These are phyloP conservation scores for Bovichtus diacanthus DNA, from an alignment of 2,797 vertebrate genomes.

Conservation along the genomic window DNA sequence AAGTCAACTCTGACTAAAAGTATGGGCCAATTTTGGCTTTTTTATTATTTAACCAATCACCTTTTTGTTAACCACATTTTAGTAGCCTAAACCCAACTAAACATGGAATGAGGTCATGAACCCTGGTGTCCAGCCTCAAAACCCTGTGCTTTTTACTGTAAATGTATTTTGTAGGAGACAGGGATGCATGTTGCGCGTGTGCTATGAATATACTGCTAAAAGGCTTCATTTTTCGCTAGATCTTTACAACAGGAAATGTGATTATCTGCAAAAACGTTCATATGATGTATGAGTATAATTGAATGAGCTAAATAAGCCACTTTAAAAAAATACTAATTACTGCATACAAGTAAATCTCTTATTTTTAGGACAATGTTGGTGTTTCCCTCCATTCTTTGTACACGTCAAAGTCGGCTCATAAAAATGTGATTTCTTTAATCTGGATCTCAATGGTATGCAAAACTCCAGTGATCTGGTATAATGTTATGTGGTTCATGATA, in stretches of 20 bases:
- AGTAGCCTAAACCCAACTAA: too few relatives aligned
- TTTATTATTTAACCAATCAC: too few relatives aligned
- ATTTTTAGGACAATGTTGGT: background rate
- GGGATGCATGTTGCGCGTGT: background rate
- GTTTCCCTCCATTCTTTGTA: background rate
- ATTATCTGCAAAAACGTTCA: background rate
- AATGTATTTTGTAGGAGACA: background rate
- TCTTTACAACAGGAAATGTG: background rate
- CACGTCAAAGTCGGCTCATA: too few relatives aligned
- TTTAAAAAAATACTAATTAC: background rate
- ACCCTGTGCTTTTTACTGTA: background rate
- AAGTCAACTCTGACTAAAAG: too few relatives aligned
- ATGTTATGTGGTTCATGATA: too few relatives aligned
- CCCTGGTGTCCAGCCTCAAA: too few relatives aligned
- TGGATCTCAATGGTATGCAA: background rate
- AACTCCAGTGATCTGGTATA: background rate
- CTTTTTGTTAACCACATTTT: too few relatives aligned
- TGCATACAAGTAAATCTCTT: background rate
- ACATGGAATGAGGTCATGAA: too few relatives aligned
- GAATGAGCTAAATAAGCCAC: background rate
- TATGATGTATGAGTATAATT: background rate
- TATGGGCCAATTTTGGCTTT: too few relatives aligned
- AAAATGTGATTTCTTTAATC: background rate
- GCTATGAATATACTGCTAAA: background rate
- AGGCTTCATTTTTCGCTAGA: background rate